Conservation (phyloP, 2,797 vertebrate species). For the Microhierax caerulescens region DNA sequence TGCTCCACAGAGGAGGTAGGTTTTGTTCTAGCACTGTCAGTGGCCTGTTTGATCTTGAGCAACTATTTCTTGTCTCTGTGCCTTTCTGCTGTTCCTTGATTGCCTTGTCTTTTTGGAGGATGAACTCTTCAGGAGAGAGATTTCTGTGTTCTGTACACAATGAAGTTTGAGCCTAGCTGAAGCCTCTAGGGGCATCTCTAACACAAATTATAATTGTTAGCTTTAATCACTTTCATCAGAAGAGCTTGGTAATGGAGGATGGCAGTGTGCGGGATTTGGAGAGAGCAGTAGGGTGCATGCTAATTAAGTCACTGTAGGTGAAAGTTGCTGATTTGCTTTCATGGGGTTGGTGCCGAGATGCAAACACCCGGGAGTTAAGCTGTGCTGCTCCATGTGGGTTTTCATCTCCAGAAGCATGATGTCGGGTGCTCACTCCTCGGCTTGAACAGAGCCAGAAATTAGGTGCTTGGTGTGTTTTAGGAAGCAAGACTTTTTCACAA, state of each 20-base stretch:
- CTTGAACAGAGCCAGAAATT: neutral
- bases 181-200: slow-evolving; percentile 12
- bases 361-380: neutral
- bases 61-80: neutral
- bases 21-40: neutral
- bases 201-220: slow-evolving; percentile 37
- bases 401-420: rapidly evolving
- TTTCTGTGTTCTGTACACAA: slow-evolving; percentile 10
- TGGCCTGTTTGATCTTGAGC: neutral
- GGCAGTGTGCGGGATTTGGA: neutral
- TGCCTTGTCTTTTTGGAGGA: neutral
- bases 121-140: neutral
- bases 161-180: neutral
- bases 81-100: neutral
- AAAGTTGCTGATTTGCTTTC: neutral
- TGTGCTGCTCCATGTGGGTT: neutral
- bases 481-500: neutral
- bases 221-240: slow-evolving; percentile 43
- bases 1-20: neutral
- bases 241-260: slow-evolving; percentile 11
- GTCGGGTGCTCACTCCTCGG: neutral
- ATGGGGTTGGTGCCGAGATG: neutral
- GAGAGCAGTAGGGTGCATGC: neutral
- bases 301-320: slow-evolving; percentile 5
- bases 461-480: neutral